Percentiles rank a stretch among this genome's conserved stretches.
phyloP scores from a whole-genome alignment of 1,140 invertebrate species.

The Eciton burchellii region DNA sequence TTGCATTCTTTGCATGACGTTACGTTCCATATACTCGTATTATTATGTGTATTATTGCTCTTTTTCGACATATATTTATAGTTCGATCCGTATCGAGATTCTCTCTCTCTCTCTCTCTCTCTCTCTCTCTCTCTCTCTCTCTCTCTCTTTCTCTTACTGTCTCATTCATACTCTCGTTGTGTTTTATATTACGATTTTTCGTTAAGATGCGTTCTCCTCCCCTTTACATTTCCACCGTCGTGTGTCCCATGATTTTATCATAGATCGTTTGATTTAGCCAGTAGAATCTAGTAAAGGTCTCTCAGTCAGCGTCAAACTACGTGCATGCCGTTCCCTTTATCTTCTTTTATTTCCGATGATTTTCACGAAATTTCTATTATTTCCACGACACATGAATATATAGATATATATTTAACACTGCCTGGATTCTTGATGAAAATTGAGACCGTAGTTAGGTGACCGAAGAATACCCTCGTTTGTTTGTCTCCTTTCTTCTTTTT shows the following conservation, averaged over 20 bases:
- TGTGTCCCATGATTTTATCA: background rate
- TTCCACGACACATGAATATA: constrained; percentile 16
- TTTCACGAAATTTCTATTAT: constrained; percentile 4
- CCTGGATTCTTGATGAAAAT: constrained; percentile 29
- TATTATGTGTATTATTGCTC: constrained; percentile 62
- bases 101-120: constrained; percentile 1
- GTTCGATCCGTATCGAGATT: constrained; percentile 25
- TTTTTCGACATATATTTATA: constrained; percentile 48
- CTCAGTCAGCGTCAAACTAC: background rate
- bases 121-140: background rate
- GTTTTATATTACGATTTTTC: constrained; percentile 1
- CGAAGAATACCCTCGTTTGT: constrained; percentile 40
- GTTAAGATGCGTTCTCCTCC: background rate
- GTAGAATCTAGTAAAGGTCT: constrained; percentile 10
- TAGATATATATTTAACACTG: constrained; percentile 22
- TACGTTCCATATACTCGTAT: constrained; percentile 46
- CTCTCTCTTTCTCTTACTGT: constrained; percentile 16
- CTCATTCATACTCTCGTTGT: too few relatives aligned
- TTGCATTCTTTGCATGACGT: constrained; percentile 65
- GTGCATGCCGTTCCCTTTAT: constrained; percentile 12
- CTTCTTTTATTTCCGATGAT: background rate
- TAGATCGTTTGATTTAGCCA: constrained; percentile 8
- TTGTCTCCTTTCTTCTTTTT: too few relatives aligned
- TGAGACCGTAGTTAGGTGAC: constrained; percentile 20
- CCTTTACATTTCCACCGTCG: background rate